phyloP scores from a whole-genome alignment of 2,113 vertebrate species.

The Hippocampus zosterae region DNA sequence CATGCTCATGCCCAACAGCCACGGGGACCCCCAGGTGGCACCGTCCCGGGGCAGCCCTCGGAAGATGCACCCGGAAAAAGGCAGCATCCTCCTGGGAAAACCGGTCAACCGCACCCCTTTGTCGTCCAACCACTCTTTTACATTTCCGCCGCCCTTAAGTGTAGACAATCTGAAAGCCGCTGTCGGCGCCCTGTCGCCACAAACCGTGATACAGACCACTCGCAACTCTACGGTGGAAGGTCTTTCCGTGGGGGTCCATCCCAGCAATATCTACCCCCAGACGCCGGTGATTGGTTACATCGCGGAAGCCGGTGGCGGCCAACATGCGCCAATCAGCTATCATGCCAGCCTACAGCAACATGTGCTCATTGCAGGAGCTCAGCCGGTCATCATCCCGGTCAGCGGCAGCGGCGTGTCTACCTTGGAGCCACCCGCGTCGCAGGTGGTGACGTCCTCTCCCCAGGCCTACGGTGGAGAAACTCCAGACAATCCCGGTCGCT shows the following conservation, averaged over 20 bases:
- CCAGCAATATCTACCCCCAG: slow-evolving; percentile 84
- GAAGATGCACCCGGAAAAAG: slow-evolving; percentile 75
- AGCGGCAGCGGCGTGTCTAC: slow-evolving; percentile 69
- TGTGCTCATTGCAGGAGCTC: slow-evolving; percentile 88
- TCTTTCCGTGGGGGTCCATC: slow-evolving; percentile 82
- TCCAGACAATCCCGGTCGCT: slow-evolving; percentile 22
- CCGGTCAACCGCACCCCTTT: slow-evolving; percentile 71
- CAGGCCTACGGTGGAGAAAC: slow-evolving; percentile 81
- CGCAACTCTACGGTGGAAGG: slow-evolving; percentile 81
- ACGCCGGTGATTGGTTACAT: slow-evolving; percentile 89
- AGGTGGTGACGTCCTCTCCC: slow-evolving; percentile 70
- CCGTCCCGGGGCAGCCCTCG: slow-evolving; percentile 72
- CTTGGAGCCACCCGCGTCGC: slow-evolving; percentile 71
- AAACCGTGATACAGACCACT: slow-evolving; percentile 93
- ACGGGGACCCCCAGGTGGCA: slow-evolving; percentile 65
- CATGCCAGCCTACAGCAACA: slow-evolving; percentile 86
- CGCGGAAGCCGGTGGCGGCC: slow-evolving; percentile 68
- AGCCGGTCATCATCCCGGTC: slow-evolving; percentile 90
- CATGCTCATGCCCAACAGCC: slow-evolving; percentile 90
- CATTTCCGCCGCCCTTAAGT: slow-evolving; percentile 75
- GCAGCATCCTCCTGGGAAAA: slow-evolving; percentile 82
- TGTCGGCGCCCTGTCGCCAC: slow-evolving; percentile 78
- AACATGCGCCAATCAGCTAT: slow-evolving; percentile 77
- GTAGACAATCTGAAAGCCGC: slow-evolving; percentile 79
- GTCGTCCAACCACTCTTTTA: slow-evolving; percentile 76